Conservation (phyloP, 2,888 invertebrate species). For the Darwinula stevensoni region DNA sequence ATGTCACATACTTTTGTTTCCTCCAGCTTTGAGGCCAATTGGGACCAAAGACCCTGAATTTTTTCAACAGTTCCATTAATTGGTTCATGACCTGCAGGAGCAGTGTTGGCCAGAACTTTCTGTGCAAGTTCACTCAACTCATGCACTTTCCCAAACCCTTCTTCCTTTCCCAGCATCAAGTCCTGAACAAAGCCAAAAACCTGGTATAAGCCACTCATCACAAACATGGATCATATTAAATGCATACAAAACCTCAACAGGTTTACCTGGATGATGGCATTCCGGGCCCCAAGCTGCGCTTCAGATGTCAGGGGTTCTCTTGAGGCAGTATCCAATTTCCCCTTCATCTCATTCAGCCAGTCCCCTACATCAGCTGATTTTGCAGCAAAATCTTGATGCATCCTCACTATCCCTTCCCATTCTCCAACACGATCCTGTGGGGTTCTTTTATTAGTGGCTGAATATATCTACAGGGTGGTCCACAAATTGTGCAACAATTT, state of each 20-base stretch:
- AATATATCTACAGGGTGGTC: too few relatives aligned
- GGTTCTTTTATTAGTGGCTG: too few relatives aligned
- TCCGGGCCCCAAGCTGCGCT: constrained; percentile 53
- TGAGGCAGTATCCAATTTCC: constrained; percentile 58
- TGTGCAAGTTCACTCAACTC: constrained; percentile 68
- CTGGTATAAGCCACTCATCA: constrained; percentile 11
- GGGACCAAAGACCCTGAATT: constrained; percentile 70
- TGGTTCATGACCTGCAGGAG: constrained; percentile 51
- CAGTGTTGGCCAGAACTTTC: constrained; percentile 63
- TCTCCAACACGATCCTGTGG: constrained; percentile 53
- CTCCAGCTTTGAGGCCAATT: constrained; percentile 52
- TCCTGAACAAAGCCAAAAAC: constrained; percentile 26
- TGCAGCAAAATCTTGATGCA: constrained; percentile 59
- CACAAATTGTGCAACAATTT: too few relatives aligned
- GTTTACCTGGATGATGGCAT: constrained; percentile 31
- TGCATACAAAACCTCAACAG: too few relatives aligned
- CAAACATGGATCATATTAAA: too few relatives aligned
- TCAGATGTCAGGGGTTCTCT: constrained; percentile 50
- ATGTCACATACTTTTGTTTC: constrained; percentile 33
- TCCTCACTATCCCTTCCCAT: constrained; percentile 70
- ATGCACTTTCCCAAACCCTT: constrained; percentile 64
- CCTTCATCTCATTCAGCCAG: constrained; percentile 52
- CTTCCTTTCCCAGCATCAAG: constrained; percentile 62
- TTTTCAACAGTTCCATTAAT: constrained; percentile 53
- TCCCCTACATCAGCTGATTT: constrained; percentile 43